Percentiles rank a stretch among this genome's conserved stretches.
Evolutionary conservation across 2,113 vertebrate species (phyloP).

Genomic region (Euleptes europaea): DNA sequence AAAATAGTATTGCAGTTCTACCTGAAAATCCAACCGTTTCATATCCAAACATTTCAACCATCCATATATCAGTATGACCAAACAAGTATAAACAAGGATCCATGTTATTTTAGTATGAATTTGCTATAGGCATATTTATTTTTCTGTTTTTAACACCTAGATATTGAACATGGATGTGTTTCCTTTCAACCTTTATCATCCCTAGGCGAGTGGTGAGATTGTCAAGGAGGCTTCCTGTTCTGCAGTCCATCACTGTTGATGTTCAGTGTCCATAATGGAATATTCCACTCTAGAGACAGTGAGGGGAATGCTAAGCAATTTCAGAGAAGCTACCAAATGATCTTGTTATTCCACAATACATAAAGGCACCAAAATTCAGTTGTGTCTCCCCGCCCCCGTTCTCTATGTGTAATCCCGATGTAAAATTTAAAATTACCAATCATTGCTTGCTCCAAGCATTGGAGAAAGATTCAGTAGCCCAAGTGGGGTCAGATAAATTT

Average conservation of each 20-base stretch:
- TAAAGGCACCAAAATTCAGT: neutral
- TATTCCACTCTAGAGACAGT: constrained; percentile 54
- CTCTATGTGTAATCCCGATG: constrained; percentile 23
- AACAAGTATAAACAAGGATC: too few relatives aligned
- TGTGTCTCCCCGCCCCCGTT: constrained; percentile 9
- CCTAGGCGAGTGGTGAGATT: constrained; percentile 60
- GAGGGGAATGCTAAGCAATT: constrained; percentile 49
- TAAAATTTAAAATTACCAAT: constrained; percentile 21
- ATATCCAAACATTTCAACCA: too few relatives aligned
- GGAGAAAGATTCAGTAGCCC: neutral
- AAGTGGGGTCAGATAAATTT: constrained; percentile 16
- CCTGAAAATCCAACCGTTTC: neutral
- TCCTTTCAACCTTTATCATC: too few relatives aligned
- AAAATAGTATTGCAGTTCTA: neutral
- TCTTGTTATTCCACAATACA: neutral
- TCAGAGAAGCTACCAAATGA: constrained; percentile 52
- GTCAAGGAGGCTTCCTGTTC: constrained; percentile 58
- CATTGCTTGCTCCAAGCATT: neutral
- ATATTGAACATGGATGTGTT: constrained; percentile 27
- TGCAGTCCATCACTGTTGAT: constrained; percentile 56
- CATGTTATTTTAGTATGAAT: rapidly evolving
- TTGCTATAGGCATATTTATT: neutral
- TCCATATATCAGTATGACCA: too few relatives aligned
- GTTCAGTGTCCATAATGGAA: constrained; percentile 38
- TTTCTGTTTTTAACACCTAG: neutral